phyloP scores from a whole-genome alignment of 1,140 invertebrate genomes.

The Camponotus pennsylvanicus region DNA sequence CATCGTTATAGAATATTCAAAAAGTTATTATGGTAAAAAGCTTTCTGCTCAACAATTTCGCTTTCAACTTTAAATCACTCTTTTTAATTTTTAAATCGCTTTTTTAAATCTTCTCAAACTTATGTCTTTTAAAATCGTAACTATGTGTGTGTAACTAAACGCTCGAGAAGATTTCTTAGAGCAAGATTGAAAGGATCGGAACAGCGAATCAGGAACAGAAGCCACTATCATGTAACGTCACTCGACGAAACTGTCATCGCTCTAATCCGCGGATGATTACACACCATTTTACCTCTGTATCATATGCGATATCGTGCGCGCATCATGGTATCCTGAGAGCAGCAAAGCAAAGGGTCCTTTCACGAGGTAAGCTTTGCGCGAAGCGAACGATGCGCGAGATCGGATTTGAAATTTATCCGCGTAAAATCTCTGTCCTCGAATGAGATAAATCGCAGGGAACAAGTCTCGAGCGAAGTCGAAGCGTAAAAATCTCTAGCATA shows the following conservation, averaged over 20 bases:
- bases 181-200: not conserved
- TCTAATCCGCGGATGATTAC: constrained; percentile 79
- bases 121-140: not conserved
- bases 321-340: constrained; percentile 49
- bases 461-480: not conserved
- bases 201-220: not conserved
- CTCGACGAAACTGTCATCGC: constrained; percentile 58
- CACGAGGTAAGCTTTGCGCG: constrained; percentile 60
- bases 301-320: constrained; percentile 79
- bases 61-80: not conserved
- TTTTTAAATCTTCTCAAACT: not conserved
- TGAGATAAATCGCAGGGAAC: not conserved
- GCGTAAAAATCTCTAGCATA: not conserved
- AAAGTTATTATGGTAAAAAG: no score
- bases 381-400: constrained; percentile 82
- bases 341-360: constrained; percentile 75
- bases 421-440: constrained; percentile 81
- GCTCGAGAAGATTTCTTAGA: constrained; percentile 1
- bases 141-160: not conserved
- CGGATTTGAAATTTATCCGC: constrained; percentile 85
- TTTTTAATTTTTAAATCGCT: not conserved
- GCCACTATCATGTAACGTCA: constrained; percentile 24
- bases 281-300: constrained; percentile 79
- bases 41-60: no score
- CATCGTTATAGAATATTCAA: no score